phyloP scores from a whole-genome alignment of 2,113 vertebrate genomes.

The Psittacula cyanocephala region DNA sequence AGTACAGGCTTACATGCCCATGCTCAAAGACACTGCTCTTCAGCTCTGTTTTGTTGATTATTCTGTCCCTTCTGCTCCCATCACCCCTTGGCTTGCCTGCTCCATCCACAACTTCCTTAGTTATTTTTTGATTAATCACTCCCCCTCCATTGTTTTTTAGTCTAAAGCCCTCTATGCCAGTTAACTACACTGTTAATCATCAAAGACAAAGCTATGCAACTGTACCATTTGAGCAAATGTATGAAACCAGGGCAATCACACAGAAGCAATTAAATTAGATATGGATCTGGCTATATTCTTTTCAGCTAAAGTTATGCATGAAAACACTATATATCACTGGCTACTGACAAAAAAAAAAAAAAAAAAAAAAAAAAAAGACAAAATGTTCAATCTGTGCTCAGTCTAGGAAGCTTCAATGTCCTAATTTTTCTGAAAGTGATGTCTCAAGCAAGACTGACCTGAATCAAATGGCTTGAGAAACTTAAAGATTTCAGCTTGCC shows the following conservation, averaged over 20 bases:
- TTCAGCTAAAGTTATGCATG: background rate
- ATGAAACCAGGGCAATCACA: background rate
- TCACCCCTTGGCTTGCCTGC: background rate
- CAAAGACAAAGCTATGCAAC: background rate
- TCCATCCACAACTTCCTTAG: background rate
- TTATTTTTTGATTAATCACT: background rate
- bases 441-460: background rate
- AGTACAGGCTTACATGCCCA: background rate
- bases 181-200: background rate
- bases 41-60: background rate
- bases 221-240: background rate
- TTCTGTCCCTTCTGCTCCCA: background rate
- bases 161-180: background rate
- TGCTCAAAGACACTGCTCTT: background rate
- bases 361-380: background rate
- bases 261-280: background rate
- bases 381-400: background rate
- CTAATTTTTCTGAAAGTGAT: background rate
- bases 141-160: background rate
- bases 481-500: background rate
- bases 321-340: background rate
- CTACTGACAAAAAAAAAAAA: background rate
- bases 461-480: background rate
- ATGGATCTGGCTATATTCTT: background rate
- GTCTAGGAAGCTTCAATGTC: background rate